phyloP scores from a whole-genome alignment of 2,797 vertebrate genomes.

The Phalloptychus januarius region DNA sequence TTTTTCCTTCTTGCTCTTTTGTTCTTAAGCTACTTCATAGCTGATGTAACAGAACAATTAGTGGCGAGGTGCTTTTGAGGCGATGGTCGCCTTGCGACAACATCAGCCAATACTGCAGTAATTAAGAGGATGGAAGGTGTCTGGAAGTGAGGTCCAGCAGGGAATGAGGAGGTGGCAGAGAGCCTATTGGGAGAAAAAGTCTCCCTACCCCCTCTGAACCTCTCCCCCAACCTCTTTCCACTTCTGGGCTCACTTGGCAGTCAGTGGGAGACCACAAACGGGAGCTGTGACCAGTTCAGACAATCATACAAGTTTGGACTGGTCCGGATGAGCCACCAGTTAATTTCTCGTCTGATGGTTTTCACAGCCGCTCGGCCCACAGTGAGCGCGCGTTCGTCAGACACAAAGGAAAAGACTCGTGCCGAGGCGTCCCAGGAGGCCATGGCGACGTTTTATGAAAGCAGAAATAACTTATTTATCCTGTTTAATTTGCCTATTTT shows the following conservation, averaged over 20 bases:
- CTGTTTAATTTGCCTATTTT: constrained; percentile 25
- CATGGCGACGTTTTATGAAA: constrained; percentile 2
- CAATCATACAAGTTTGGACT: constrained; percentile 93
- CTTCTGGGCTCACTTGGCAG: constrained; percentile 79
- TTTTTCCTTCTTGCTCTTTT: constrained; percentile 64
- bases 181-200: constrained; percentile 84
- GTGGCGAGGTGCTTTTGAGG: constrained; percentile 79
- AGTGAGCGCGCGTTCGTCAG: constrained; percentile 14
- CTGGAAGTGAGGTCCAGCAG: constrained; percentile 88
- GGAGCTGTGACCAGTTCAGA: constrained; percentile 89
- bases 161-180: constrained; percentile 88
- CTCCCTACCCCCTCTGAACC: background rate
- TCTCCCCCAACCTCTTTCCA: constrained; percentile 38
- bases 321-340: constrained; percentile 89
- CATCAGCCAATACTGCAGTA: constrained; percentile 77
- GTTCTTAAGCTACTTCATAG: constrained; percentile 76
- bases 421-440: constrained; percentile 2
- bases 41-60: constrained; percentile 90
- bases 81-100: constrained; percentile 40
- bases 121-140: constrained; percentile 89
- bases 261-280: constrained; percentile 92
- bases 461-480: constrained; percentile 1
- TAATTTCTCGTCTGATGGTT: constrained; percentile 87
- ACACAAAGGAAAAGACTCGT: constrained; percentile 5
- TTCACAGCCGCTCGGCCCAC: constrained; percentile 82